Conservation (phyloP, 2,888 invertebrate genomes). For the Drosophila subquinaria region DNA sequence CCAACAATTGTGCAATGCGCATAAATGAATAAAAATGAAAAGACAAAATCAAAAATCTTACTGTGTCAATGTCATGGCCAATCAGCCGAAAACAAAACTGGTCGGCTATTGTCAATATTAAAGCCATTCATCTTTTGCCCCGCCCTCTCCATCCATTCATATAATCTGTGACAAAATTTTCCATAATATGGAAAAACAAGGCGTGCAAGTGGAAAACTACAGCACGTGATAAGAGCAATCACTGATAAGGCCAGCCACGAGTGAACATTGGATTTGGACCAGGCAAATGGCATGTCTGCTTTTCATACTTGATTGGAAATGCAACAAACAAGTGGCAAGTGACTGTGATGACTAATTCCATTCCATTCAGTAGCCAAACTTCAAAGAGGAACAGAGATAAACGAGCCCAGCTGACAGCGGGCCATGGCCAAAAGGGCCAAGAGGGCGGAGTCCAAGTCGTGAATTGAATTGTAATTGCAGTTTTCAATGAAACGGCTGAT, state of each 20-base stretch:
- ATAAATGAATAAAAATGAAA: constrained; percentile 65
- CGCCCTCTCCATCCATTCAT: not conserved
- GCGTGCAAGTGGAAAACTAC: constrained; percentile 70
- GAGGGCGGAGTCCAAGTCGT: constrained; percentile 3
- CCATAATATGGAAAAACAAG: constrained; percentile 54
- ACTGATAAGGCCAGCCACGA: constrained; percentile 49
- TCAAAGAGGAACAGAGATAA: constrained; percentile 3
- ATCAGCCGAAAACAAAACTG: constrained; percentile 44
- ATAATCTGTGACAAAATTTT: constrained; percentile 56
- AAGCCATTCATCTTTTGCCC: constrained; percentile 5
- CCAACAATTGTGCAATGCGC: constrained; percentile 66
- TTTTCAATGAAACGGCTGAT: not conserved
- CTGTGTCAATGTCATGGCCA: constrained; percentile 74
- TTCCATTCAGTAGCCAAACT: constrained; percentile 18
- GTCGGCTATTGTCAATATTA: constrained; percentile 26
- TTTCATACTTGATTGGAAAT: constrained; percentile 52
- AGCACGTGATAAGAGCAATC: constrained; percentile 72
- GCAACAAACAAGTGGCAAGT: constrained; percentile 51
- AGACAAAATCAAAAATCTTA: constrained; percentile 40
- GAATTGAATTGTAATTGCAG: constrained; percentile 33
- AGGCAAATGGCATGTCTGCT: constrained; percentile 14
- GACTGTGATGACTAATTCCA: constrained; percentile 37
- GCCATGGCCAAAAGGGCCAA: constrained; percentile 11
- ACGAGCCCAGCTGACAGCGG: not conserved
- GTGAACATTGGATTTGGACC: constrained; percentile 15